A percentile compares a stretch with the other conserved stretches of the same genome.
These are phyloP conservation scores for Schizopygopsis pylzovi DNA, from an alignment of 2,797 vertebrate species.

Conservation along the genomic window DNA sequence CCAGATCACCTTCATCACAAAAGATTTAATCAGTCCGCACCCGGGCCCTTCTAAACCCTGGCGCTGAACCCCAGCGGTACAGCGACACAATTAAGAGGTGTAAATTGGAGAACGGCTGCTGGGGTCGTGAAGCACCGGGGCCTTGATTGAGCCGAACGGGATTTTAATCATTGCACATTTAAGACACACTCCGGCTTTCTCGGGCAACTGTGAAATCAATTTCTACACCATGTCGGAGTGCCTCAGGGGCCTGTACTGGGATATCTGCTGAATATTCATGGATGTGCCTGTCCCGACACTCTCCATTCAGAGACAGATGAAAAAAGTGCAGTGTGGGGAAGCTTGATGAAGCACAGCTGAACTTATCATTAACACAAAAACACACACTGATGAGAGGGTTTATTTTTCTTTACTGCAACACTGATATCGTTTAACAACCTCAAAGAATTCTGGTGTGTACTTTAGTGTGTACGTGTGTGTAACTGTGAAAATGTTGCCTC, in stretches of 20 bases:
- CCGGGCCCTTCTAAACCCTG: slow-evolving; percentile 45
- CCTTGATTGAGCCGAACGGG: slow-evolving; percentile 71
- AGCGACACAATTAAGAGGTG: slow-evolving; percentile 52
- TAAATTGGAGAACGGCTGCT: slow-evolving; percentile 52
- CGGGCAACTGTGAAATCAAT: slow-evolving; percentile 73
- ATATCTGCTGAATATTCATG: slow-evolving; percentile 60
- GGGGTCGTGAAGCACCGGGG: slow-evolving; percentile 64
- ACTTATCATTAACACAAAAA: slow-evolving; percentile 15
- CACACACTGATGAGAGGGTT: slow-evolving; percentile 6
- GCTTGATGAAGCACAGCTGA: neutral
- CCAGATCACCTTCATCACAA: slow-evolving; percentile 84
- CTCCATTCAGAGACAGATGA: too few relatives aligned
- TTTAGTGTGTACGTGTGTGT: neutral
- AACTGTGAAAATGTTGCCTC: neutral
- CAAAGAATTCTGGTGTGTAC: neutral
- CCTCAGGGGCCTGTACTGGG: slow-evolving; percentile 52
- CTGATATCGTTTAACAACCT: slow-evolving; percentile 3
- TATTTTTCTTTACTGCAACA: neutral
- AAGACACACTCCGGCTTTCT: slow-evolving; percentile 64
- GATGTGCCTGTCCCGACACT: neutral
- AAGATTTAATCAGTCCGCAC: slow-evolving; percentile 88
- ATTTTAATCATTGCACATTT: slow-evolving; percentile 78
- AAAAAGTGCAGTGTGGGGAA: slow-evolving; percentile 26
- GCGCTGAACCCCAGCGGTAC: slow-evolving; percentile 63
- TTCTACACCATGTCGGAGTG: slow-evolving; percentile 59